Conservation (phyloP, 2,113 vertebrate genomes). For the Sphyrna mokarran region DNA sequence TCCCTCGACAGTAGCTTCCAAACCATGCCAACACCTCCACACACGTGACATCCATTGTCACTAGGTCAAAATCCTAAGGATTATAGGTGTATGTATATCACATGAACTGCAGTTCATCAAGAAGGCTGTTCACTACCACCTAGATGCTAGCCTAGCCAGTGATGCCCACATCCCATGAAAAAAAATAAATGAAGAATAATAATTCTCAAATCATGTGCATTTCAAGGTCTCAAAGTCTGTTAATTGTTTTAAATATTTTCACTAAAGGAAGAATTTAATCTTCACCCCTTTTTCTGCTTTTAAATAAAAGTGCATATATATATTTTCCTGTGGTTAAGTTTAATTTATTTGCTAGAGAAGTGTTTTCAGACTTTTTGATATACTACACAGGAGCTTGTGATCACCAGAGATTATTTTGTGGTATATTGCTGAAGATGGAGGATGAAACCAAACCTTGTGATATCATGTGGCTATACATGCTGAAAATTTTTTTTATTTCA, state of each 20-base stretch:
- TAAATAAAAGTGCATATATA: background rate
- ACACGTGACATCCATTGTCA: too few species aligned
- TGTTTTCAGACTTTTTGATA: background rate
- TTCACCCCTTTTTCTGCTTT: background rate
- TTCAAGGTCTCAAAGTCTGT: background rate
- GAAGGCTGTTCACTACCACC: too few species aligned
- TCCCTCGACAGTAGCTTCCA: too few species aligned
- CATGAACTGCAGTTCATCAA: too few species aligned
- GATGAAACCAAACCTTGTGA: background rate
- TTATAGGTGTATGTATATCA: too few species aligned
- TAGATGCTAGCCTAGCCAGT: too few species aligned
- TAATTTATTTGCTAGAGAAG: background rate
- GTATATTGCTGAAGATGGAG: background rate
- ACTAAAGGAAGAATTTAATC: background rate
- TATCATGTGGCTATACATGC: background rate
- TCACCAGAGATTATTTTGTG: background rate
- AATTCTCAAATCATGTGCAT: background rate
- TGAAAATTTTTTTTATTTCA: background rate
- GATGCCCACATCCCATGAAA: too few species aligned
- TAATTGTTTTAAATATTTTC: background rate
- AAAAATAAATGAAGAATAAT: too few species aligned
- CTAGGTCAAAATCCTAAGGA: too few species aligned
- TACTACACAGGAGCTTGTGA: background rate
- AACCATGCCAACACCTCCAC: too few species aligned
- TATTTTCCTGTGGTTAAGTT: background rate